These are phyloP conservation scores for Apogon hyalosoma DNA, from an alignment of 2,797 vertebrate species.

Conservation along the genomic window DNA sequence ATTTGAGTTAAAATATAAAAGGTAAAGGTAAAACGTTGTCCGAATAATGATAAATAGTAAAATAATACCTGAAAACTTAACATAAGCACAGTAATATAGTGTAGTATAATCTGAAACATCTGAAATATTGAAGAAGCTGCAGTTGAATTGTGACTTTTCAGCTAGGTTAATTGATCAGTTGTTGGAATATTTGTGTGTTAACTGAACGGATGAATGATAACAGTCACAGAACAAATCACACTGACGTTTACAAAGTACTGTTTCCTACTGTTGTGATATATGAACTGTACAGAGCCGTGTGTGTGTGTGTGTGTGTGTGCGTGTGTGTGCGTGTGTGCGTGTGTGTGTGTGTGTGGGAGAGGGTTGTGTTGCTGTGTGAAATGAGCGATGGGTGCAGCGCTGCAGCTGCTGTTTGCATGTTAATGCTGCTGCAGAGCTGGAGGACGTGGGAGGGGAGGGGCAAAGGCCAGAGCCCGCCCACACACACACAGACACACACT, in stretches of 20 bases:
- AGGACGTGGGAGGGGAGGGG: conserved; percentile 84
- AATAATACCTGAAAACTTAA: no score
- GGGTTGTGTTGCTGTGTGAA: conserved; percentile 74
- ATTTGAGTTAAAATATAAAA: no score
- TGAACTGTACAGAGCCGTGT: conserved; percentile 48
- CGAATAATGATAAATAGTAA: no score
- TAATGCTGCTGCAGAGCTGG: conserved; percentile 82
- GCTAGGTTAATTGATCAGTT: no score
- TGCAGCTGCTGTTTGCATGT: conserved; percentile 82
- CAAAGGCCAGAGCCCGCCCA: conserved; percentile 83
- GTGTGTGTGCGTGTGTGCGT: conserved; percentile 40
- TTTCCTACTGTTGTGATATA: conserved; percentile 60
- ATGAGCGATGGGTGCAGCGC: conserved; percentile 73
- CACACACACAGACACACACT: conserved; percentile 75
- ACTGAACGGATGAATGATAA: no score
- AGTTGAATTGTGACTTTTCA: no score
- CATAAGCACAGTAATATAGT: no score
- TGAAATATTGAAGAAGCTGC: no score
- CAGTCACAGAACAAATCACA: conserved; percentile 18
- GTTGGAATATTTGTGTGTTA: no score
- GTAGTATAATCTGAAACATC: no score
- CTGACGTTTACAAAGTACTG: conserved; percentile 69
- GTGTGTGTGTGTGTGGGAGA: conserved; percentile 55
- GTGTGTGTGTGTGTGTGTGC: conserved; percentile 32
- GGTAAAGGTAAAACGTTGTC: no score